Evolutionary conservation across 2,797 vertebrate genomes (phyloP).

Genomic region (Staurois parvus): DNA sequence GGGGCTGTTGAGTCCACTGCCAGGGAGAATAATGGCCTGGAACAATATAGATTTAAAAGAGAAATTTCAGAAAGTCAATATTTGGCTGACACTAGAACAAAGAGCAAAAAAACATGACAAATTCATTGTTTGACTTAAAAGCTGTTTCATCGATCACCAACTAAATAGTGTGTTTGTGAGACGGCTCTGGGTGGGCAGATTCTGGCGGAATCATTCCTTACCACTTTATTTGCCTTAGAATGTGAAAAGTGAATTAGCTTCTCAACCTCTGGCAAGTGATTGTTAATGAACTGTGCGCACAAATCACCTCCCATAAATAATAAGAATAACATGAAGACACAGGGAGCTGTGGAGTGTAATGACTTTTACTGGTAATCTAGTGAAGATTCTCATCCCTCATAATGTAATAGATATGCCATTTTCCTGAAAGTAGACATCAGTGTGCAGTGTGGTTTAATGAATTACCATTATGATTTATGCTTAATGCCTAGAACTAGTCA

Average conservation of each 20-base stretch:
- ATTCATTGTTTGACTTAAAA: slow-evolving; percentile 46
- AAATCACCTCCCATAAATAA: slow-evolving; percentile 53
- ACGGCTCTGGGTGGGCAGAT: not conserved
- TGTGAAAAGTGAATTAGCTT: slow-evolving; percentile 38
- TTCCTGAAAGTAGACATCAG: slow-evolving; percentile 14
- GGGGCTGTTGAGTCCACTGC: not conserved
- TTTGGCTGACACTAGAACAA: slow-evolving; percentile 30
- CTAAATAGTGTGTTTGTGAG: not conserved
- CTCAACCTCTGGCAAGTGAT: slow-evolving; percentile 31
- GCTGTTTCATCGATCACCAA: slow-evolving; percentile 28
- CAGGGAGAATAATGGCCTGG: slow-evolving; percentile 19
- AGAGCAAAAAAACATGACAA: slow-evolving; percentile 32
- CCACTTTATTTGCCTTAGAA: slow-evolving; percentile 27
- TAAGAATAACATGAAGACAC: slow-evolving; percentile 21
- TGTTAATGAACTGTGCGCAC: slow-evolving; percentile 45
- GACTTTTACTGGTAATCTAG: slow-evolving; percentile 35
- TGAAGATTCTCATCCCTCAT: slow-evolving; percentile 28
- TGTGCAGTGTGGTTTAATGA: slow-evolving; percentile 16
- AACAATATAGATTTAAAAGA: slow-evolving; percentile 35
- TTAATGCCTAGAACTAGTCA: slow-evolving; percentile 15
- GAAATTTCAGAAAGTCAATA: slow-evolving; percentile 40
- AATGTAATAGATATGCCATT: slow-evolving; percentile 40
- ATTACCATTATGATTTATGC: slow-evolving; percentile 43
- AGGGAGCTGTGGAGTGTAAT: slow-evolving; percentile 30
- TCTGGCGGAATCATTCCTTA: slow-evolving; percentile 6